Evolutionary conservation across 2,113 vertebrate species (phyloP), one percentile per base, ranked within the genome.

Genomic region (Zosterops japonicus): DNA sequence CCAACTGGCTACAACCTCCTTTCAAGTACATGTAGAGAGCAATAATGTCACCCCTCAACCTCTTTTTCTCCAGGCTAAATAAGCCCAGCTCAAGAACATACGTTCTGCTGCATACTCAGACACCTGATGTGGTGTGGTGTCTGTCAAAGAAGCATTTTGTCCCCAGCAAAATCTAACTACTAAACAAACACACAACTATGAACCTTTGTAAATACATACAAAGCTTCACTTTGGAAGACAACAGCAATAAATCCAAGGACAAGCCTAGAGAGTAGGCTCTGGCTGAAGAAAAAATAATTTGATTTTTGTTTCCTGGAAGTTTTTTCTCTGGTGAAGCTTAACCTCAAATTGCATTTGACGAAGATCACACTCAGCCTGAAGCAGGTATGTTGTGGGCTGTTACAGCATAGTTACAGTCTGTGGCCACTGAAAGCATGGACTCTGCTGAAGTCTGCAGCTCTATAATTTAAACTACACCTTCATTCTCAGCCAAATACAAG

Each of bases 91-190:
- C 47, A 59, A n/a, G 17, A 89, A 60, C 15, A 27, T n/a, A 60
- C 2, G 20, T 82, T 56, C 14, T 68, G 77, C 56, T 86, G 42
- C 23, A 83, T 7, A 55, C 33, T 20, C 53, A 64, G 41, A 55
- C 49, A 14, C 24, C 29, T 71, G 17, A 47, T 9, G 14, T 41
- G 41, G 42, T 24, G 33, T 39, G 52, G 47, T 5, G 2, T 9
- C 52, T 39, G 33, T n/a, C 23, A 67, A 53, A 87, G 18, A 12
- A 65, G 28, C 7, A 47, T 60, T 67, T 41, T 81, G 59, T 67
- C 55, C 52, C 42, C 3, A 1, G 16, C 0, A 0, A 77, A 74
- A 65, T 25, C 25, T 87, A 91, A 83, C 21, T 0, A 1, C 57
- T 63, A 24, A 60, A 39, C n/a, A 72, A 92, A 88, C 29, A 80